Percentiles rank a stretch among this genome's conserved stretches.
These are phyloP conservation scores for Saccopteryx leptura DNA, from an alignment of 2,113 vertebrate genomes.

Conservation along the genomic window DNA sequence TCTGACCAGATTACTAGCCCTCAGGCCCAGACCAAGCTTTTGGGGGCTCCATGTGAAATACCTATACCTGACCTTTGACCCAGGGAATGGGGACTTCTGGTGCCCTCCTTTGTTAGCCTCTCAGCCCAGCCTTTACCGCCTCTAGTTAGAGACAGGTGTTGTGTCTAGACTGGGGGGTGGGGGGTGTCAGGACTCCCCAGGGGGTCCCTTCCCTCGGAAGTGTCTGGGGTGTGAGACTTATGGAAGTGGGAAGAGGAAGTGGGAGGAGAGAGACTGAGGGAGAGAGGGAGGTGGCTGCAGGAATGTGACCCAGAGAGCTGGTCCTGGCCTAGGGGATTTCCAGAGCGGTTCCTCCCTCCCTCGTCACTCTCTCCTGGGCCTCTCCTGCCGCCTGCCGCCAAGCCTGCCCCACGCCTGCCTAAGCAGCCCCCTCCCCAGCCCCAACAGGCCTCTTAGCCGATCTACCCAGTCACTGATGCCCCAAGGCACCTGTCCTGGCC, in stretches of 20 bases:
- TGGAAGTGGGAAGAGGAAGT: slow-evolving; percentile 83
- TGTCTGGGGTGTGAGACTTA: slow-evolving; percentile 54
- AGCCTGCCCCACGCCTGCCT: not conserved
- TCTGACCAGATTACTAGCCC: not conserved
- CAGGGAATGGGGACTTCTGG: not conserved
- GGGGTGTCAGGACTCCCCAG: not conserved
- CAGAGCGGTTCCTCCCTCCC: slow-evolving; percentile 67
- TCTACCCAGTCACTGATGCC: not conserved
- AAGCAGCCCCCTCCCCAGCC: slow-evolving; percentile 60
- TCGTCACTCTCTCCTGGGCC: slow-evolving; percentile 66
- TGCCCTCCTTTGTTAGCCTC: not conserved
- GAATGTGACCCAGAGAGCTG: slow-evolving; percentile 83
- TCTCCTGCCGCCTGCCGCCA: not conserved
- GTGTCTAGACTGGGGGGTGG: not conserved
- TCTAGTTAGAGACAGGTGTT: not conserved
- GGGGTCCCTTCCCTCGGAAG: slow-evolving; percentile 13
- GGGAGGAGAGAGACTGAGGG: slow-evolving; percentile 77
- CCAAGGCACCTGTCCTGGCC: slow-evolving; percentile 50
- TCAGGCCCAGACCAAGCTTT: not conserved
- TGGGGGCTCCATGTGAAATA: not conserved
- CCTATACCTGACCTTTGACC: slow-evolving; percentile 48
- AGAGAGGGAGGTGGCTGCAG: slow-evolving; percentile 83
- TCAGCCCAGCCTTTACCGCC: not conserved
- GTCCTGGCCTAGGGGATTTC: slow-evolving; percentile 81
- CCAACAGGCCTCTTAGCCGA: not conserved